phyloP scores from a whole-genome alignment of 2,888 invertebrate genomes.

The Synergus itoensis region DNA sequence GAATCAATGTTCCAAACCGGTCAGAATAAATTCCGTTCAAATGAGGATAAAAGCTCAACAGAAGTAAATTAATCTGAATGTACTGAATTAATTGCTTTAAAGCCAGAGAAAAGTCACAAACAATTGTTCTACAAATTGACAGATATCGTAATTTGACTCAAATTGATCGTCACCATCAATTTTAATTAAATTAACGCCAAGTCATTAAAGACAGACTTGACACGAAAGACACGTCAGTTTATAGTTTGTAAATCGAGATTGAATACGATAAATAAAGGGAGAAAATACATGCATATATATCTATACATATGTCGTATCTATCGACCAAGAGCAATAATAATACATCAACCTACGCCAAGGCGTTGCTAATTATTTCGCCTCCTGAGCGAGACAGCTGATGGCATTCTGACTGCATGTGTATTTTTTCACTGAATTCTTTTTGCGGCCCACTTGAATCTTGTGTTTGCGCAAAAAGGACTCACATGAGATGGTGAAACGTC shows the following conservation, averaged over 20 bases:
- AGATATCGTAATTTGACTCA: conserved; percentile 18
- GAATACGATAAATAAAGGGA: neutral
- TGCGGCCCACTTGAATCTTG: conserved; percentile 12
- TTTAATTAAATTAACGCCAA: conserved; percentile 26
- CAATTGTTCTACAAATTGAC: neutral
- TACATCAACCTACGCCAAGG: conserved; percentile 14
- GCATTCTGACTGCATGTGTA: conserved; percentile 5
- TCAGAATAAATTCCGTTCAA: too few species aligned
- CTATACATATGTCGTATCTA: neutral
- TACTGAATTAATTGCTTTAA: neutral
- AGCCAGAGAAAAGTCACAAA: neutral
- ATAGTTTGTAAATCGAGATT: conserved; percentile 24
- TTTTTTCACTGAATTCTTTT: conserved; percentile 6
- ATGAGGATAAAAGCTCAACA: neutral
- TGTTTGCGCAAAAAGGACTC: conserved; percentile 14
- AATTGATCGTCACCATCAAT: conserved; percentile 3
- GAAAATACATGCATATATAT: neutral
- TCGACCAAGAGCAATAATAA: conserved; percentile 3
- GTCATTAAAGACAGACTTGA: conserved; percentile 2
- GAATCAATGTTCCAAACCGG: too few species aligned
- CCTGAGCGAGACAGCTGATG: conserved; percentile 15
- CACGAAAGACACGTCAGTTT: conserved; percentile 7
- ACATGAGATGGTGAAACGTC: conserved; percentile 32
- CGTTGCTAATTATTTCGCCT: conserved; percentile 28
- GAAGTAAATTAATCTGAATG: too few species aligned